Conservation (phyloP, 1,140 invertebrate species). For the Magallana gigas region DNA sequence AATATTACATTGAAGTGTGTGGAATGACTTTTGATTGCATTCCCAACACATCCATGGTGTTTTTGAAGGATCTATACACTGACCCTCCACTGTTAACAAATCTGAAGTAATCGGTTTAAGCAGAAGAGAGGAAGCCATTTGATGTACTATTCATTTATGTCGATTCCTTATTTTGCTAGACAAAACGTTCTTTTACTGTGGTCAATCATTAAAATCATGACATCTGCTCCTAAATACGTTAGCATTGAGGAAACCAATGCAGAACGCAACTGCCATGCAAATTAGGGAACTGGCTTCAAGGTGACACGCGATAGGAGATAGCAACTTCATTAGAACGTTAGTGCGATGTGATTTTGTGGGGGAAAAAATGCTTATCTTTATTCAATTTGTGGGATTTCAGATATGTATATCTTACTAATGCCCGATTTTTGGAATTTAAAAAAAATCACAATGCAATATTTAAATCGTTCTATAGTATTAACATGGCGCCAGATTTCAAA, state of each 20-base stretch:
- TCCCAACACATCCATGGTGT: neutral
- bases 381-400: too few relatives aligned
- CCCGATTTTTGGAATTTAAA: too few relatives aligned
- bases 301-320: too few relatives aligned
- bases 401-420: too few relatives aligned
- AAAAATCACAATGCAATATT: too few relatives aligned
- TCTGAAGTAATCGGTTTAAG: constrained; percentile 10
- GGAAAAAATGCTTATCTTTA: too few relatives aligned
- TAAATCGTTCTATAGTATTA: too few relatives aligned
- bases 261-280: too few relatives aligned
- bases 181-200: neutral
- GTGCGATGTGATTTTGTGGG: too few relatives aligned
- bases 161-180: neutral
- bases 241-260: neutral
- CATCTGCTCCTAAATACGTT: neutral
- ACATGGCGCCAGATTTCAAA: too few relatives aligned
- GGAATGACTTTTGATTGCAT: neutral
- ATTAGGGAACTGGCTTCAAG: too few relatives aligned
- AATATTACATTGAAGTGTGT: constrained; percentile 10
- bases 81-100: neutral
- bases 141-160: neutral
- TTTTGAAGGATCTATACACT: neutral
- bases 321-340: too few relatives aligned
- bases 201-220: neutral
- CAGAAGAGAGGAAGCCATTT: constrained; percentile 7